Evolutionary conservation across 2,888 invertebrate genomes (phyloP).

Genomic region (Lutraria lutraria): DNA sequence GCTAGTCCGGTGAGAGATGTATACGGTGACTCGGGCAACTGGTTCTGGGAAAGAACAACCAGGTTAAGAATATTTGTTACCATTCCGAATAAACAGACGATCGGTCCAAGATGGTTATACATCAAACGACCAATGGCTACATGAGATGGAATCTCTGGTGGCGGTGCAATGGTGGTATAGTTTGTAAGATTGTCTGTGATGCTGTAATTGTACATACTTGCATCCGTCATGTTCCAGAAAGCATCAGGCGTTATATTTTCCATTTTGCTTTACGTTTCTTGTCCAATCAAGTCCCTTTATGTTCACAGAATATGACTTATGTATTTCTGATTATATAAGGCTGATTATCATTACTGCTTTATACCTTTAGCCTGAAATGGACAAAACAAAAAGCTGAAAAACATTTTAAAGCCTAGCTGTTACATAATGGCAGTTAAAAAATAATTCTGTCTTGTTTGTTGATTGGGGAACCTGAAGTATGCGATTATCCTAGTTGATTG

Average conservation of each 20-base stretch:
- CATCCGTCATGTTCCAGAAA: constrained; percentile 17
- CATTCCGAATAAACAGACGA: constrained; percentile 83
- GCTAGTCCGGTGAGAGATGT: constrained; percentile 84
- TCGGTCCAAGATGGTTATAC: constrained; percentile 79
- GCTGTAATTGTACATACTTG: not conserved
- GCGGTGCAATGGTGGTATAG: constrained; percentile 21
- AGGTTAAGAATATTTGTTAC: constrained; percentile 83
- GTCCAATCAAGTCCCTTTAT: not conserved
- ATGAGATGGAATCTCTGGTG: constrained; percentile 32
- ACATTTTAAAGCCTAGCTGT: too few species aligned
- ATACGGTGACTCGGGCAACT: constrained; percentile 84
- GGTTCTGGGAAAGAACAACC: constrained; percentile 80
- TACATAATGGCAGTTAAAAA: too few species aligned
- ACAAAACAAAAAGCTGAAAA: too few species aligned
- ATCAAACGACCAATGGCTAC: constrained; percentile 61
- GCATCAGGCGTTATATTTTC: not conserved
- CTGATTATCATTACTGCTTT: too few species aligned
- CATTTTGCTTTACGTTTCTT: constrained; percentile 1
- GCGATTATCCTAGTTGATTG: too few species aligned
- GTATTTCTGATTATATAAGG: too few species aligned
- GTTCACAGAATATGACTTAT: not conserved
- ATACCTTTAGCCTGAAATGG: too few species aligned
- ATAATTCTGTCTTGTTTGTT: too few species aligned
- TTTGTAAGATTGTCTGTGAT: constrained; percentile 29
- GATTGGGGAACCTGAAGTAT: too few species aligned